Conservation (phyloP, 1,140 invertebrate species). For the Drosophila miranda region DNA sequence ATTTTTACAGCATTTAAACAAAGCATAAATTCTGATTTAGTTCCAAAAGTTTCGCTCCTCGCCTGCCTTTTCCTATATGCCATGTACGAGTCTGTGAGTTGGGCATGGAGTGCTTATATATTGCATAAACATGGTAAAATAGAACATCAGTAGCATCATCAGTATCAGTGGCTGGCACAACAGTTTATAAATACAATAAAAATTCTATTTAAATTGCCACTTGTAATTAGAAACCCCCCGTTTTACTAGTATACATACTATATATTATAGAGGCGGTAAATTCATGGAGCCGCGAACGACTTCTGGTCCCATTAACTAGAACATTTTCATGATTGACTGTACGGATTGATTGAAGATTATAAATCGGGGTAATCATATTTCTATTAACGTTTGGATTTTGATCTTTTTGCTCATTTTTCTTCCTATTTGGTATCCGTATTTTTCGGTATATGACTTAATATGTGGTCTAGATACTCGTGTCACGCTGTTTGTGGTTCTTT, state of each 20-base stretch:
- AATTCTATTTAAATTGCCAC: slow-evolving; percentile 76
- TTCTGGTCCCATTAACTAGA: slow-evolving; percentile 23
- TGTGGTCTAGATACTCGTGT: no score
- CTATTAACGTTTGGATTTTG: background rate
- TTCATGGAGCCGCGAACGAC: slow-evolving; percentile 26
- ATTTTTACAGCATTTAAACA: slow-evolving; percentile 81
- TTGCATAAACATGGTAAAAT: slow-evolving; percentile 60
- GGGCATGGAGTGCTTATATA: slow-evolving; percentile 25
- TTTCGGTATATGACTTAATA: no score
- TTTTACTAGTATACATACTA: background rate
- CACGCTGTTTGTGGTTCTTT: no score
- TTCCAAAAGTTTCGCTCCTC: slow-evolving; percentile 63
- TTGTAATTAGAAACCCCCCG: slow-evolving; percentile 59
- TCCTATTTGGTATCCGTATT: background rate
- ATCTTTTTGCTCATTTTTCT: background rate
- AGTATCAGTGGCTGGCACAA: slow-evolving; percentile 28
- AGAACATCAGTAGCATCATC: slow-evolving; percentile 35
- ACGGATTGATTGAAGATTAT: slow-evolving; percentile 3
- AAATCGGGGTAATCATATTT: background rate
- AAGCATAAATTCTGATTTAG: slow-evolving; percentile 81
- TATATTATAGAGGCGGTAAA: slow-evolving; percentile 61
- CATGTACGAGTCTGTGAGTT: slow-evolving; percentile 11
- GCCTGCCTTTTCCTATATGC: slow-evolving; percentile 12
- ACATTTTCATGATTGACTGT: slow-evolving; percentile 15
- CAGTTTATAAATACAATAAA: slow-evolving; percentile 70